Percentiles rank a stretch among this genome's conserved stretches.
Evolutionary conservation across 92 coral and sea anemone genomes (phyloP).

Genomic region (Phymanthus crucifer): DNA sequence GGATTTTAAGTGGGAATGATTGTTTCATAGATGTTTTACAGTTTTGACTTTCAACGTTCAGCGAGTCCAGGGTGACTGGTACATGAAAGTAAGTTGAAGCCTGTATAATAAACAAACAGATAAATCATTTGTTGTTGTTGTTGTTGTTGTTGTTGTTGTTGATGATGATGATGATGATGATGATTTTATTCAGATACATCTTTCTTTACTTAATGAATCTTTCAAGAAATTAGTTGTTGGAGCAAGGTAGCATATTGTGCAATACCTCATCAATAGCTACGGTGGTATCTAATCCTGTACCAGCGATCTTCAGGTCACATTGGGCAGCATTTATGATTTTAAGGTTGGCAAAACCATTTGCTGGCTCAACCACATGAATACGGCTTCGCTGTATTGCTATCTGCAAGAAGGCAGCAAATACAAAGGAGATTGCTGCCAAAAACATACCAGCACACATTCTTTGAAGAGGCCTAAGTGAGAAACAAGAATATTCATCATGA

Average conservation of each 20-base stretch:
- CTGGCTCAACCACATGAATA: conserved; percentile 65
- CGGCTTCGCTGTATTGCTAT: conserved; percentile 84
- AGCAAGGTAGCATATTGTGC: neutral
- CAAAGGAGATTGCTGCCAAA: conserved; percentile 86
- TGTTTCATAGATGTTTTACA: conserved; percentile 59
- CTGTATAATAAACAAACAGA: conserved; percentile 38
- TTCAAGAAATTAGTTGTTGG: neutral
- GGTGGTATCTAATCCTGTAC: conserved; percentile 58
- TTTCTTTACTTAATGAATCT: neutral
- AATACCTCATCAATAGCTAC: conserved; percentile 52
- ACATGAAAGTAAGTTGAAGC: conserved; percentile 66
- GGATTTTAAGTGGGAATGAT: conserved; percentile 60
- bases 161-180: too few relatives aligned
- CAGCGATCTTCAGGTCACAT: conserved; percentile 71
- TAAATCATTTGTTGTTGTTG: neutral
- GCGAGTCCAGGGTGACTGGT: conserved; percentile 72
- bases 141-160: too few relatives aligned
- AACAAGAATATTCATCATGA: neutral
- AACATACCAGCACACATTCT: conserved; percentile 98
- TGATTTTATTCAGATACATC: neutral
- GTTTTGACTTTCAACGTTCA: conserved; percentile 64
- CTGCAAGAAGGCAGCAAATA: conserved; percentile 93
- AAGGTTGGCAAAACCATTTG: conserved; percentile 72
- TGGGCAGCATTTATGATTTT: conserved; percentile 84
- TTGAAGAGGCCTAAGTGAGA: conserved; percentile 79